Evolutionary conservation across 2,888 invertebrate genomes (phyloP), one percentile per base, ranked within the genome.

Genomic region (Glyphotaelius pellucidus): DNA sequence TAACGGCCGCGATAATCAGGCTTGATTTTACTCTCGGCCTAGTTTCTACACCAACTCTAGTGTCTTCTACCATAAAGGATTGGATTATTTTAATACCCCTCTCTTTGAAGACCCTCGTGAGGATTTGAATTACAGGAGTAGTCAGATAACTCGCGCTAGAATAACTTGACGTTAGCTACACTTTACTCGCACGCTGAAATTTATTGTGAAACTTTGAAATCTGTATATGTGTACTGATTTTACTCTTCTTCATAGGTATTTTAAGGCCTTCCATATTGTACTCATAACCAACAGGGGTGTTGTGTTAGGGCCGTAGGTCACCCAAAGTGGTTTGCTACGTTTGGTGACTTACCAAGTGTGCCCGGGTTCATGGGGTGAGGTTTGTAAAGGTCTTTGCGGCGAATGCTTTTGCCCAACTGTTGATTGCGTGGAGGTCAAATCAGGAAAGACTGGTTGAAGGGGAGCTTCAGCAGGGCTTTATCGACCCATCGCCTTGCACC

Each of bases 1-100:
- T 93, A 93, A 93, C 92, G 84, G 88, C 91, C 15, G 80, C 79
- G 85, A 92, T 93, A 93, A 93, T 93, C 88, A 67, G 47, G 35
- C 90, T 92, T 92, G 92, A 93, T 91, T 90, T 89, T 90, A 67
- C 91, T 87, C 83, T 79, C 15, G 81, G 91, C 91, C 47, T 80
- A 80, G 42, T 88, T 81, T 90, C 79, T 38, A 47, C 79, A 14
- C 11, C 90, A n/a, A 42, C 42, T 86, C 80, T 52, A 52, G 15
- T 19, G 19, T 52, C 52, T 42, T 42, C 12, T 83, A 15, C 87
- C 42, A 38, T 90, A 80, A 91, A 80, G 38, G 89, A 30, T 84
- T 81, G 87, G 42, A 92, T 91, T 92, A 91, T 92, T 92, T 92
- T 92, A 92, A 91, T 92, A 87, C 89, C 85, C 35, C 47, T 89